Conservation (phyloP, 2,113 vertebrate genomes). For the Myocastor coypus region DNA sequence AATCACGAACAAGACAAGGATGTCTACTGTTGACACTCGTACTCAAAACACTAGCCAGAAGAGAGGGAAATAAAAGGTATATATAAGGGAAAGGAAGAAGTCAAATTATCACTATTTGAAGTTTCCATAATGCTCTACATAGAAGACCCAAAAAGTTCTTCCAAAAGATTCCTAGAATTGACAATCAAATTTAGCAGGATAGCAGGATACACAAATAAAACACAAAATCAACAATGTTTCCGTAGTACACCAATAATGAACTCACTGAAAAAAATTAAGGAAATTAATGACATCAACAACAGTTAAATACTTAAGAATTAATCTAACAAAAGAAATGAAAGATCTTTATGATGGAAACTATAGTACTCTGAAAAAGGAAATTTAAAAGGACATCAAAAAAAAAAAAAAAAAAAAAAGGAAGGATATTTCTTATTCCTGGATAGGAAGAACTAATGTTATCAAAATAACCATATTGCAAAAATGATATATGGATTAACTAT, state of each 20-base stretch:
- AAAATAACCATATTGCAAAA: neutral
- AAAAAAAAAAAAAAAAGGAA: neutral
- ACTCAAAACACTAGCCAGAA: neutral
- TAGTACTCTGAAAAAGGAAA: neutral
- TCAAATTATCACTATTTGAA: neutral
- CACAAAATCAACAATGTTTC: neutral
- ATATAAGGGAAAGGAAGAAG: neutral
- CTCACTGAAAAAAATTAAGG: neutral
- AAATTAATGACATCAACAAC: neutral
- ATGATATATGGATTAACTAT: neutral
- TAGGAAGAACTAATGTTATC: neutral
- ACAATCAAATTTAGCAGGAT: neutral
- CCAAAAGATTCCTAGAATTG: neutral
- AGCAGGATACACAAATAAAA: neutral
- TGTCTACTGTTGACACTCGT: neutral
- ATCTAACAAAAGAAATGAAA: neutral
- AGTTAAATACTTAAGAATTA: neutral
- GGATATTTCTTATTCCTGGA: neutral
- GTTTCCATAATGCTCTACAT: neutral
- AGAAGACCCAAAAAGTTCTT: neutral
- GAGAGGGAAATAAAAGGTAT: neutral
- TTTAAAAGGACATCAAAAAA: neutral
- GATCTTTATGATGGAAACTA: neutral
- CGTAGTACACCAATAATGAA: neutral
- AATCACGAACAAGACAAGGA: neutral